Base-by-base conservation (phyloP, 2,113 vertebrate genomes). In the Tyrannus savana region DNA sequence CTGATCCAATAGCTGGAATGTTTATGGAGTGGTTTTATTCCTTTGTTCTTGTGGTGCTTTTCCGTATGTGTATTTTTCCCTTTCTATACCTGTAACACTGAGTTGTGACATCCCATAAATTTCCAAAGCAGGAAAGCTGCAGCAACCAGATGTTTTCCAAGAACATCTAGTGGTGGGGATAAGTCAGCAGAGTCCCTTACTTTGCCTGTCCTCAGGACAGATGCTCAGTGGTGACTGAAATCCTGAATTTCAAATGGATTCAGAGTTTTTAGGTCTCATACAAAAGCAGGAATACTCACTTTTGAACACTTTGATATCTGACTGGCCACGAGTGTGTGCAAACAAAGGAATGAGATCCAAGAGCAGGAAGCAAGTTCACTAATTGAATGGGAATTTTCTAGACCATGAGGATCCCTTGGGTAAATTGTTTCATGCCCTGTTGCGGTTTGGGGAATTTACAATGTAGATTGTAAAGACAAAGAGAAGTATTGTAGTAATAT, bases 391-490 rank as follows among this genome's bases (percentile, higher is more conserved):
- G 42, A 50, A 28, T 47, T 53, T 81, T 6, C 22, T 37, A 24
- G 30, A 16, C 7, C 4, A 4, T 10, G 28, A 74, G 25, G 25
- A 62, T 46, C 16, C 56, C 53, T 33, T 66, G 28, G 10, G 37
- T 16, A 33, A 47, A 62, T 11, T 39, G 81, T 12, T 16, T 64
- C 1, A 0, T 35, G 16, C 6, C 6, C 17, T 19, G 1, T 8
- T 19, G 10, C 15, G 31, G 2, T n/a, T 30, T 60, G 35, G 42
- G 42, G 39, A 72, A n/a, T 23, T 13, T 14, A 27, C 31, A 79
- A n/a, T 22, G 23, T 52, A 7, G 7, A 50, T 59, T 44, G 17
- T 11, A 12, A 42, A 67, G 35, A 30, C 7, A 41, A 58, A 53
- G 10, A 55, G 10, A 49, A 56, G 9, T 19, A 7, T n/a, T 41